phyloP scores from a whole-genome alignment of 1,140 invertebrate genomes.

The Tetragonula clypearis region DNA sequence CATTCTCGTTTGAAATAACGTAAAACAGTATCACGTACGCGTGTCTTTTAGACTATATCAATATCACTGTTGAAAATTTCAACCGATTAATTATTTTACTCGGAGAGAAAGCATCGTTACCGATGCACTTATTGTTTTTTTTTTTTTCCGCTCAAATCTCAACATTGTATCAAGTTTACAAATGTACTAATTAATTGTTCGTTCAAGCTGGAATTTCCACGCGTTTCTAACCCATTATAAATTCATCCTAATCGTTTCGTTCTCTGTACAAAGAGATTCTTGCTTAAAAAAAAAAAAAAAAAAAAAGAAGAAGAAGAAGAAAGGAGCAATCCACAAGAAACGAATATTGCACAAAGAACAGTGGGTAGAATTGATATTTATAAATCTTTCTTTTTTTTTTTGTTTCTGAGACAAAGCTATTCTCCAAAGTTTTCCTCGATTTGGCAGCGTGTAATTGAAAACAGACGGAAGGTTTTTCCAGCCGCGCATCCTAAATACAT shows the following conservation, averaged over 20 bases:
- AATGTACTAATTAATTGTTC: not conserved
- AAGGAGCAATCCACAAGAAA: not conserved
- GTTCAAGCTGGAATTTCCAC: not conserved
- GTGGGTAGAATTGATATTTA: not conserved
- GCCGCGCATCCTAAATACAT: slow-evolving; percentile 13
- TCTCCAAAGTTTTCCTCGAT: not conserved
- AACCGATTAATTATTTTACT: not conserved
- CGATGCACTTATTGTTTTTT: not conserved
- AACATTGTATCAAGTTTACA: not conserved
- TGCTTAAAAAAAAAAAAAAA: not conserved
- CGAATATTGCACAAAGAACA: not conserved
- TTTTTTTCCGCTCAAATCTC: no score
- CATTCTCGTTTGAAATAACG: not conserved
- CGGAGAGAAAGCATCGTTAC: not conserved
- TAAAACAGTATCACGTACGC: not conserved
- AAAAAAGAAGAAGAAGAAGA: not conserved
- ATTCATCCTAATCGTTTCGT: not conserved
- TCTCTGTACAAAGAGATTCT: not conserved
- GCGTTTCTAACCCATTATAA: not conserved
- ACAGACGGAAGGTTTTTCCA: slow-evolving; percentile 16
- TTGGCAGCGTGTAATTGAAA: not conserved
- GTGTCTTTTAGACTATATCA: not conserved
- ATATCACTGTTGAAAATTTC: not conserved
- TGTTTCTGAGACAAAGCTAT: slow-evolving; percentile 1
- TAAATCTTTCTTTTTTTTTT: no score